phyloP scores from a whole-genome alignment of 1,140 invertebrate genomes.

The Caenorhabditis brenneri region DNA sequence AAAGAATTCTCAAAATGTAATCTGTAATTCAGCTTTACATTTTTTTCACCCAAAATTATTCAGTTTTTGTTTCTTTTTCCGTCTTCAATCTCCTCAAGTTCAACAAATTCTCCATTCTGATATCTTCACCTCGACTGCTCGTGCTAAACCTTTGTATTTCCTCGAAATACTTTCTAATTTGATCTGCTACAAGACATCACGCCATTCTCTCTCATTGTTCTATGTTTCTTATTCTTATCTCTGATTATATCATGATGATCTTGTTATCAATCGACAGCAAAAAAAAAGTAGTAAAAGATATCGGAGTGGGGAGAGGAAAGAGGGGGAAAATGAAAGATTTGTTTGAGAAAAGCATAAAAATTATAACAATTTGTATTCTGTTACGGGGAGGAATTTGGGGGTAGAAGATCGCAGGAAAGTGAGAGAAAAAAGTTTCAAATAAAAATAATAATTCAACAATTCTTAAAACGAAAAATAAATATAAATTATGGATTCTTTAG shows the following conservation, averaged over 20 bases:
- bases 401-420: background rate
- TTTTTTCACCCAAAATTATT: too few species aligned
- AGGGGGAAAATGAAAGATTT: background rate
- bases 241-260: conserved; percentile 34
- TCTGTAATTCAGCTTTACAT: too few species aligned
- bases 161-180: background rate
- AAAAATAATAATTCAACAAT: conserved; percentile 4
- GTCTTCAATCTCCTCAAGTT: too few species aligned
- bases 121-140: too few species aligned
- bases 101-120: background rate
- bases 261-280: conserved; percentile 6
- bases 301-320: background rate
- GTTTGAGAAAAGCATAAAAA: background rate
- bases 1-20: too few species aligned
- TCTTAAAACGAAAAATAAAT: too few species aligned
- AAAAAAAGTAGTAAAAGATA: background rate
- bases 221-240: conserved; percentile 15
- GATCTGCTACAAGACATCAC: conserved; percentile 6
- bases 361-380: background rate
- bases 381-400: background rate
- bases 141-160: background rate
- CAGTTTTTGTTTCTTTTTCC: too few species aligned
- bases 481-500: conserved; percentile 74
- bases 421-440: background rate
- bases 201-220: background rate